These are phyloP conservation scores for Tetropium fuscum DNA, from an alignment of 2,888 invertebrate species.

Conservation along the genomic window DNA sequence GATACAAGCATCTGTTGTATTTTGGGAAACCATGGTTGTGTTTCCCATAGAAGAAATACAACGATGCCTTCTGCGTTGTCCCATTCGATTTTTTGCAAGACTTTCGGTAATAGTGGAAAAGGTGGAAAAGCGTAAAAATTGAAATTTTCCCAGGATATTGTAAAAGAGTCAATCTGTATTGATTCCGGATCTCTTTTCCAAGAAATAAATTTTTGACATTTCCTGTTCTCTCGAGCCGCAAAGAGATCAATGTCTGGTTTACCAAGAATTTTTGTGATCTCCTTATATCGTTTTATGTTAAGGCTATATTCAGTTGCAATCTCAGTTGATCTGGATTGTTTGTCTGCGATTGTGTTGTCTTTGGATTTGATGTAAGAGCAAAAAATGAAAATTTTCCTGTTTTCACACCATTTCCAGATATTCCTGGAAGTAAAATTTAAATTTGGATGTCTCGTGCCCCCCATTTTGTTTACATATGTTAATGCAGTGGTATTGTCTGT, in stretches of 20 bases:
- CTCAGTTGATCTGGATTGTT: background rate
- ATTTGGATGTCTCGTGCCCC: conserved; percentile 2
- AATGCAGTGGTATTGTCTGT: too few relatives aligned
- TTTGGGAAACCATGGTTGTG: conserved; percentile 51
- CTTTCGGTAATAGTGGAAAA: background rate
- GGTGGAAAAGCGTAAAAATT: conserved; percentile 49
- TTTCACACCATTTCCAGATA: too few relatives aligned
- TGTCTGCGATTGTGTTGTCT: background rate
- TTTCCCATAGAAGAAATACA: background rate
- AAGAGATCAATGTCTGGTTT: conserved; percentile 46
- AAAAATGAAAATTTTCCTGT: conserved; percentile 16
- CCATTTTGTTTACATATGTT: conserved; percentile 18
- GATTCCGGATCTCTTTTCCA: conserved; percentile 45
- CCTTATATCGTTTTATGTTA: background rate
- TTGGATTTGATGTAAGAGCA: conserved; percentile 17
- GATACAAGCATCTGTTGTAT: conserved; percentile 32
- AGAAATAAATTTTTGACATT: conserved; percentile 46
- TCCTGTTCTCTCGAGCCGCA: conserved; percentile 44
- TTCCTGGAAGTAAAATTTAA: conserved; percentile 13
- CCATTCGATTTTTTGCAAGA: background rate
- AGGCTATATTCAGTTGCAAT: background rate
- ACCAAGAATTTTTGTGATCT: conserved; percentile 26
- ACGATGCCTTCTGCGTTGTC: conserved; percentile 6
- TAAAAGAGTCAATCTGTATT: conserved; percentile 46
- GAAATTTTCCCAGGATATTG: conserved; percentile 31